These are phyloP conservation scores for Saxidomus purpurata DNA, from an alignment of 1,140 invertebrate species.

Conservation along the genomic window DNA sequence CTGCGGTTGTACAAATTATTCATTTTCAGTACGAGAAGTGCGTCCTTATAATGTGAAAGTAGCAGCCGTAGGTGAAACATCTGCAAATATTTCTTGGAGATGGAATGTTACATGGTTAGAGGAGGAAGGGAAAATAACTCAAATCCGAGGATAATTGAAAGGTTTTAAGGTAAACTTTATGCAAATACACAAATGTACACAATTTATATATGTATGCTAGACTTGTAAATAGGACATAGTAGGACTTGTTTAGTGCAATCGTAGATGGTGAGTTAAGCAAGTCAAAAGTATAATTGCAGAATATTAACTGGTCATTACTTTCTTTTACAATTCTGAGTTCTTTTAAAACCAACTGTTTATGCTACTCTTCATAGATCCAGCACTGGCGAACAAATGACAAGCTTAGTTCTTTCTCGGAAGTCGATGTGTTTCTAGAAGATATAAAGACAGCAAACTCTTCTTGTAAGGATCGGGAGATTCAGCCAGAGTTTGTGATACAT, in stretches of 20 bases:
- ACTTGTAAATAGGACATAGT: too few species aligned
- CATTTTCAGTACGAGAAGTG: neutral
- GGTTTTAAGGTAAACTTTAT: slow-evolving; percentile 52
- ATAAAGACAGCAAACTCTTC: neutral
- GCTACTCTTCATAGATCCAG: slow-evolving; percentile 48
- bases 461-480: neutral
- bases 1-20: too few species aligned
- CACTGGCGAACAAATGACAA: slow-evolving; percentile 40
- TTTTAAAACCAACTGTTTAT: too few species aligned
- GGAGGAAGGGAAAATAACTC: slow-evolving; percentile 13
- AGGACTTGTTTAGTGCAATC: too few species aligned
- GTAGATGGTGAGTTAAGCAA: too few species aligned
- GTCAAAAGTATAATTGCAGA: too few species aligned
- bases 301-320: too few species aligned
- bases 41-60: neutral
- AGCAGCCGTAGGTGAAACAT: neutral
- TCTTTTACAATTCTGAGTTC: too few species aligned
- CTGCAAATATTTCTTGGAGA: neutral
- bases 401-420: slow-evolving; percentile 43
- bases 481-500: slow-evolving; percentile 46
- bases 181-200: too few species aligned
- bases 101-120: slow-evolving; percentile 28
- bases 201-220: too few species aligned
- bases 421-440: neutral
- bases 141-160: slow-evolving; percentile 21